Evolutionary conservation across 2,888 invertebrate genomes (phyloP), one percentile per base, ranked within the genome.

Genomic region (Cyclophora punctaria): DNA sequence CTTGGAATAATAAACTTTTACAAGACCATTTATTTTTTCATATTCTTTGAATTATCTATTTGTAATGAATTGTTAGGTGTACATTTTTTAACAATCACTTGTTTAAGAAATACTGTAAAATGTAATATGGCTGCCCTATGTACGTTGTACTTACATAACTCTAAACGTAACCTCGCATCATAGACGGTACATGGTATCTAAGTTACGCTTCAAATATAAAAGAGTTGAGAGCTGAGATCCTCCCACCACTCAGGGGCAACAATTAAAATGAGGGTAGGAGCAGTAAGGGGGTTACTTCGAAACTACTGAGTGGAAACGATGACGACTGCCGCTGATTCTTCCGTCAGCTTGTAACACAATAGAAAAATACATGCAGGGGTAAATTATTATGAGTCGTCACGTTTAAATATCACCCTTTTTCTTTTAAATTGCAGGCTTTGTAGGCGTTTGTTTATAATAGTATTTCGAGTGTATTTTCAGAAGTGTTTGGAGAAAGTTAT

Each of bases 211-310:
- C 69, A 78, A 71, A 73, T 71, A 75, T 75, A 79, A 81, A 77
- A 80, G 79, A 78, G 73, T 76, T 74, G 72, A 76, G 74, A 73
- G 75, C 70, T 71, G 63, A 74, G 84, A 77, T 78, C 83, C 85
- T 78, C 85, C 85, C 82, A 85, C 82, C 84, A 78, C 83, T 83
- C 77, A 82, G 70, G 60, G 67, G 78, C 78, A 76, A 85, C 86
- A 87, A 86, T 88, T 87, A 87, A 86, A 83, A 79, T 79, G 73
- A 82, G 80, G 74, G 75, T 66, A 59, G 65, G 69, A 74, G 74
- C 73, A 66, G 67, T 58, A 70, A 73, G 71, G 74, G 77, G 71
- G 78, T 71, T 50, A 50, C 48, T 53, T 45, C 50, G 55, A 51
- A 79, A 79, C 80, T 81, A 83, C 83, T 83, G 70, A 87, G 86